Base-by-base conservation (phyloP, 2,888 invertebrate species). In the Mesorhabditis belari region DNA sequence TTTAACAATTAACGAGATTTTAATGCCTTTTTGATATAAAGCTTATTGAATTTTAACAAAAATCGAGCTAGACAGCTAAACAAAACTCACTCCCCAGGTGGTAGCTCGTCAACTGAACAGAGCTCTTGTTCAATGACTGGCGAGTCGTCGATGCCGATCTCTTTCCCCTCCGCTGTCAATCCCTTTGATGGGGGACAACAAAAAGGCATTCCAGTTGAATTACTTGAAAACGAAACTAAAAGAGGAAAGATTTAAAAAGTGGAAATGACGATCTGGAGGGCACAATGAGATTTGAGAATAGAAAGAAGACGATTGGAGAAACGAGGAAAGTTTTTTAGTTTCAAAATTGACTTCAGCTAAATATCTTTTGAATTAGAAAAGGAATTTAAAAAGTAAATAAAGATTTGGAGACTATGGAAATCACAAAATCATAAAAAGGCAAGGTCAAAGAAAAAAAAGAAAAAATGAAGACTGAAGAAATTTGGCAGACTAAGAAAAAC, bases 121-220 rank as follows among this genome's bases (percentile, higher is more conserved):
- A 73, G 59, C 9, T 61, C 64, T 35, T 70, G 68, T n/a, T 70
- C 64, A 3, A 73, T 67, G 2, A 70, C 29, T 4, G 73, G 65
- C 5, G 71, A 68, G 49, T 65, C 68, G 55, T 73, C 73, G 21
- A 44, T 52, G 3, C 61, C 60, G 5, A 65, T 28, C 25, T 64
- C 62, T 49, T 50, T 58, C n/a, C n/a, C n/a, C n/a, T n/a, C n/a
- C 21, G 58, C 63, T 5, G 35, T 25, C 5, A 49, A 29, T 12
- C 28, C 29, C 21, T 50, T 21, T 2, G 17, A 19, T 50, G 58
- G 56, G 12, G 56, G 26, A 49, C 62, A 62, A 28, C 64, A 64
- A n/a, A 60, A 27, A 19, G 51, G 51, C 51, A 50, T 50, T n/a
- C n/a, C n/a, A n/a, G n/a, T n/a, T n/a, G n/a, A n/a, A n/a, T 5